Base-by-base conservation (phyloP, 2,888 invertebrate genomes). In the Timema podura region DNA sequence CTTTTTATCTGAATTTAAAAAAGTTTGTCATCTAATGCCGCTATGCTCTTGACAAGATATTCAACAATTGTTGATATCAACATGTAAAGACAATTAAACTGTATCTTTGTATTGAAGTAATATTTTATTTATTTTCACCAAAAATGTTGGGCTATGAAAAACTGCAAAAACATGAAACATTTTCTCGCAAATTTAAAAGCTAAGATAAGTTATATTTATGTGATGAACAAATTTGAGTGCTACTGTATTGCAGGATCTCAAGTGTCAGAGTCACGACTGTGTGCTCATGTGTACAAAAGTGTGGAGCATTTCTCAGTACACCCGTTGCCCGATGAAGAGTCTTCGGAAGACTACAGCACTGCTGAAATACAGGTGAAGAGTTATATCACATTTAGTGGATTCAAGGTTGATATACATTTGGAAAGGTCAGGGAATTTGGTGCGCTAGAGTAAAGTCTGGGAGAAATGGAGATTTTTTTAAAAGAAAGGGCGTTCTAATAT, bases 261-360 rank as follows among this genome's bases (percentile, higher is more conserved):
- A 68, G 66, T 66, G 15, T 65, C 67, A 6, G 68, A 68, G 51
- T 48, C 65, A 47, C 69, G 72, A 15, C 65, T 72, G 15, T 76
- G 76, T 68, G 73, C 74, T 16, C 73, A 74, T 68, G 74, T 72
- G 61, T 76, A 74, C 69, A 75, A 75, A 59, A 75, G 71, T 51
- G 76, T 76, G 64, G 75, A 74, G 65, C 74, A 73, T 49, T 57
- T 74, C 3, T 70, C 73, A 8, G 73, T 73, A 13, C 73, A 70
- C 57, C 71, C 71, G 10, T 69, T 71, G 16, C 68, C 67, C 54
- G 72, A 73, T 6, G 73, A 72, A 48, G 67, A 59, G 16, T 69
- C 71, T 48, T 70, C 70, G n/a, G 74, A 71, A 48, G 74, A 72
- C 65, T 73, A 75, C 69, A 73, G 73, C 49, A 67, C 73, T 48